Conservation (phyloP, 2,888 invertebrate genomes). For the Lycophotia porphyrea region DNA sequence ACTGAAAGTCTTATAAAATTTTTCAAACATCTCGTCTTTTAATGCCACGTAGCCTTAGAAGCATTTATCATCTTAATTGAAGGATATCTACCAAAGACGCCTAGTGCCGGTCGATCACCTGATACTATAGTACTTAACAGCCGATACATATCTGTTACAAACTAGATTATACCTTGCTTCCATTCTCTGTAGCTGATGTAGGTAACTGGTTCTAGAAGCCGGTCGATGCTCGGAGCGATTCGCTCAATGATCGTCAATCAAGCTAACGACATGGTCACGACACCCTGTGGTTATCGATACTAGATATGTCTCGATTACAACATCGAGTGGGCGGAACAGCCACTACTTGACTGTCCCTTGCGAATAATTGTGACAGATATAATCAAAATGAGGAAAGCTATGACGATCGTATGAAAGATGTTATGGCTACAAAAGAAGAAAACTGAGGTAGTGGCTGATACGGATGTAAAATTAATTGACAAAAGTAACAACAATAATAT, state of each 20-base stretch:
- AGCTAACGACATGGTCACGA: slow-evolving; percentile 57
- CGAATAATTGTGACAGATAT: slow-evolving; percentile 17
- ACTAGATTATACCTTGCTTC: slow-evolving; percentile 57
- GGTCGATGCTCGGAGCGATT: slow-evolving; percentile 55
- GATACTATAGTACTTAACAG: slow-evolving; percentile 29
- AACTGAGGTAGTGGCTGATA: not conserved
- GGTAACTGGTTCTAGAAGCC: slow-evolving; percentile 48
- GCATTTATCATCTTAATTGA: not conserved
- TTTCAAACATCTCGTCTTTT: slow-evolving; percentile 3
- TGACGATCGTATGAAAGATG: not conserved
- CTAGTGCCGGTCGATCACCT: slow-evolving; percentile 26
- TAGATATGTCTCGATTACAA: slow-evolving; percentile 50
- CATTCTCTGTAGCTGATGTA: slow-evolving; percentile 46
- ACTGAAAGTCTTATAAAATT: not conserved
- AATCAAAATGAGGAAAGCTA: not conserved
- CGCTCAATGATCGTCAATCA: slow-evolving; percentile 58
- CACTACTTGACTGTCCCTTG: slow-evolving; percentile 6
- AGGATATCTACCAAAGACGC: slow-evolving; percentile 9
- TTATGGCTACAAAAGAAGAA: not conserved
- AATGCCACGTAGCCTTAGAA: slow-evolving; percentile 3
- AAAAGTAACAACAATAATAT: not conserved
- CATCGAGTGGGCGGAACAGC: slow-evolving; percentile 30
- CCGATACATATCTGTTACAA: slow-evolving; percentile 44
- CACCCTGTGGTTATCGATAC: slow-evolving; percentile 57
- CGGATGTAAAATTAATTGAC: slow-evolving; percentile 8